Evolutionary conservation across 2,797 vertebrate species (phyloP), one percentile per base, ranked within the genome.

Genomic region (Pseudopleuronectes americanus): DNA sequence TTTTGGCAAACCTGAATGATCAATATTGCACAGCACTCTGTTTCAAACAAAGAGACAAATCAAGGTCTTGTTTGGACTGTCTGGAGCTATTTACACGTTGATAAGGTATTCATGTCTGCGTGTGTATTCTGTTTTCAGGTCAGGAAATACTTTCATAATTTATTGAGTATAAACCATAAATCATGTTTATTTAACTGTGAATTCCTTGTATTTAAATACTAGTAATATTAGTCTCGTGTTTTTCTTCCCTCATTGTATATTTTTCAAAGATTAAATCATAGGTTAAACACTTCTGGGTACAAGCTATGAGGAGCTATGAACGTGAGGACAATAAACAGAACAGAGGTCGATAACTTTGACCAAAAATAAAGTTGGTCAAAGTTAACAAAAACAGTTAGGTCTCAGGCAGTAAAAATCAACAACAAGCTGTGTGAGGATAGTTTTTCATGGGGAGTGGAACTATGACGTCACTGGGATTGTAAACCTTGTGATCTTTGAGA

Each of bases 1-100:
- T 89, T 90, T 86, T 77, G 74, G 79, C 81, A 83, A 79, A 85
- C 68, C 66, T 79, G 82, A 88, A 76, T 90, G 85, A 92, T 90
- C 90, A 90, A 90, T 92, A 90, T 70, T 86, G 79, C 76, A 76
- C 72, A 68, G 64, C 63, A 12, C 71, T 67, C 33, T 57, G 54
- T 83, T 88, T 90, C 74, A 85, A 84, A 88, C 83, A 87, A 83
- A 88, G 71, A 87, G 71, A 75, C 68, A 79, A 88, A 87, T 82
- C 89, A 89, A 88, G 81, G 79, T 86, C 77, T 86, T 88, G 83
- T 90, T 90, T 87, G 81, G 75, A 56, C 52, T 81, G 77, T 87
- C 67, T 88, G 74, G 23, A 68, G 62, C 65, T 86, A 82, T 87
- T 84, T 84, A 79, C 70, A 80, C 67, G 48, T 60, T 84, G 52